Percentiles rank a stretch among this genome's conserved stretches.
phyloP scores from a whole-genome alignment of 2,113 vertebrate genomes.

The Pelecanus crispus region DNA sequence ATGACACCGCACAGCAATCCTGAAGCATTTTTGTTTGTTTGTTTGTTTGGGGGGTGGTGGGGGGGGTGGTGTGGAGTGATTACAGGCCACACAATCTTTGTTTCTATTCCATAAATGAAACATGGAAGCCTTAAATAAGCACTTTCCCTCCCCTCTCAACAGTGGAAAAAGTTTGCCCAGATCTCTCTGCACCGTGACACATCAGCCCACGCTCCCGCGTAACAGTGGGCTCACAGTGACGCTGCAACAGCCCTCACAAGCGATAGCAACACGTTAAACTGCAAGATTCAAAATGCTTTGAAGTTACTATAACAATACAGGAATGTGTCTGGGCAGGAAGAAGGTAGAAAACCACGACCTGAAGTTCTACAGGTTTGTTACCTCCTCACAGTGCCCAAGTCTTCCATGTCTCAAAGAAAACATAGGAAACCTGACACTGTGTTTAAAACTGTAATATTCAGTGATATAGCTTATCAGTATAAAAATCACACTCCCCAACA shows the following conservation, averaged over 20 bases:
- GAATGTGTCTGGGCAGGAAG: background rate
- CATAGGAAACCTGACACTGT: background rate
- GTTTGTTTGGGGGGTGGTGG: no score
- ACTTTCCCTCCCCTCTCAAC: background rate
- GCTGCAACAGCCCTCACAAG: background rate
- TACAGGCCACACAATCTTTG: background rate
- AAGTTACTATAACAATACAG: background rate
- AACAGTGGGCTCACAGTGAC: background rate
- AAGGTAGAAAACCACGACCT: background rate
- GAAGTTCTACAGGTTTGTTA: background rate
- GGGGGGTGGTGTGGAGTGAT: background rate
- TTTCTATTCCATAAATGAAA: background rate
- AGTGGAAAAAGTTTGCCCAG: background rate
- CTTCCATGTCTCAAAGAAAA: background rate
- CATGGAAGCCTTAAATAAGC: background rate
- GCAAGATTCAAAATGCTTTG: background rate
- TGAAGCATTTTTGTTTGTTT: background rate
- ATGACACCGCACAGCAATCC: background rate
- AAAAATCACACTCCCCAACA: background rate
- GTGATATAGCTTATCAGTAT: background rate
- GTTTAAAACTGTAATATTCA: background rate
- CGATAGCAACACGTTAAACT: fast-evolving
- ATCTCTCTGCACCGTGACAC: background rate
- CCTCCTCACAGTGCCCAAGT: background rate
- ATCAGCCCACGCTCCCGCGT: background rate